Evolutionary conservation across 2,888 invertebrate genomes (phyloP), one percentile per base, ranked within the genome.

Genomic region (Agelastica alni): DNA sequence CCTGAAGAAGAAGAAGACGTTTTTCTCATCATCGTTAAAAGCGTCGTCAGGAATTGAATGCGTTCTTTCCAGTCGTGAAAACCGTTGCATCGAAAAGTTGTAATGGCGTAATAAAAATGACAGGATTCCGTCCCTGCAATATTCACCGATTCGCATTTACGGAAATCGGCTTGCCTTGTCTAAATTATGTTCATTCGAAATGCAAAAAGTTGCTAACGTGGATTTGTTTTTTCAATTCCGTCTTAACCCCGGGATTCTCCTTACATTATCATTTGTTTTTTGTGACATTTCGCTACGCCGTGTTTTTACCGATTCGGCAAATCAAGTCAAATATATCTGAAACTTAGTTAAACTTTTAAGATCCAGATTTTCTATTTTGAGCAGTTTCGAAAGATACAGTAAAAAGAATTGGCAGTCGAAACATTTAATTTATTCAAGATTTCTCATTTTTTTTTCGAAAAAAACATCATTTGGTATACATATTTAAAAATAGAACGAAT

Each of bases 181-280:
- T 45, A 55, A 58, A 58, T 55, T 55, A 58, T 52, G 49, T 55
- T 55, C 51, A 52, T 52, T 55, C 44, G 36, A 31, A 13, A 34
- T 41, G 44, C 28, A 52, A 52, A 48, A 52, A 52, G 44, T 39
- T 48, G 47, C 31, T 22, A 56, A 52, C 51, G 46, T 52, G 34
- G 52, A 52, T 56, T 56, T 56, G 44, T 52, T 56, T 42, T 41
- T 52, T 48, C 52, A 48, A 30, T 44, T 47, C 20, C 39, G 39
- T 16, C 44, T 41, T 18, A 37, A 34, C 32, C 36, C 10, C 41
- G 1, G 13, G 48, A 31, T 41, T 48, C 39, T 30, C n/a, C 22
- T n/a, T 20, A 32, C 41, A 48, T 48, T 41, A 39, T 48, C 41
- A 48, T 48, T 48, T 36, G 48, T 20, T 48, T 48, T 31, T 48